A percentile compares a stretch with the other conserved stretches of the same genome.
These are phyloP conservation scores for Cerastis rubricosa DNA, from an alignment of 2,888 invertebrate genomes.

Conservation along the genomic window DNA sequence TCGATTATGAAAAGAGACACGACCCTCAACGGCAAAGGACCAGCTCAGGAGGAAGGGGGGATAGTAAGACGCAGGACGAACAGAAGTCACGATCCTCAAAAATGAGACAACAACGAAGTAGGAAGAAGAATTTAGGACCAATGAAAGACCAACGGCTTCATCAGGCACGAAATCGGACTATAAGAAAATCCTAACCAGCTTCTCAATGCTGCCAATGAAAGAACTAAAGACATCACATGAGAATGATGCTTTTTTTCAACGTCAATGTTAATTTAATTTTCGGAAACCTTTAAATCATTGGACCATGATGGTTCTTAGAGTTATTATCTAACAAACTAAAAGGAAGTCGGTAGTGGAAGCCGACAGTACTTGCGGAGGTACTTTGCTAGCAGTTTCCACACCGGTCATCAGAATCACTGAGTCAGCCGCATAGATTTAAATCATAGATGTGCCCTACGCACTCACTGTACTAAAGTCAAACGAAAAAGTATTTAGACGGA, in stretches of 20 bases:
- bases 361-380: conserved; percentile 3
- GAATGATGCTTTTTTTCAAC: neutral
- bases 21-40: neutral
- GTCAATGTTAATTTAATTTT: neutral
- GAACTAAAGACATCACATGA: neutral
- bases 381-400: conserved; percentile 45
- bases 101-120: neutral
- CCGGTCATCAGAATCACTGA: conserved; percentile 26
- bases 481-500: neutral
- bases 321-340: conserved; percentile 22
- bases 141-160: too few species aligned
- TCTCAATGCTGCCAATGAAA: neutral
- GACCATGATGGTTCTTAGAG: neutral
- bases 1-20: neutral
- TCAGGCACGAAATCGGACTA: neutral
- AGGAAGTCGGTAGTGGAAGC: conserved; percentile 36
- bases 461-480: neutral
- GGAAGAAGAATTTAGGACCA: neutral
- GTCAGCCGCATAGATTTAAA: neutral
- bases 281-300: neutral
- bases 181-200: neutral
- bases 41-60: accelerated
- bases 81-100: neutral
- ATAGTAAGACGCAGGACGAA: neutral
- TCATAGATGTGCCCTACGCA: neutral